phyloP scores from a whole-genome alignment of 2,113 vertebrate species.

The Microcebus murinus region DNA sequence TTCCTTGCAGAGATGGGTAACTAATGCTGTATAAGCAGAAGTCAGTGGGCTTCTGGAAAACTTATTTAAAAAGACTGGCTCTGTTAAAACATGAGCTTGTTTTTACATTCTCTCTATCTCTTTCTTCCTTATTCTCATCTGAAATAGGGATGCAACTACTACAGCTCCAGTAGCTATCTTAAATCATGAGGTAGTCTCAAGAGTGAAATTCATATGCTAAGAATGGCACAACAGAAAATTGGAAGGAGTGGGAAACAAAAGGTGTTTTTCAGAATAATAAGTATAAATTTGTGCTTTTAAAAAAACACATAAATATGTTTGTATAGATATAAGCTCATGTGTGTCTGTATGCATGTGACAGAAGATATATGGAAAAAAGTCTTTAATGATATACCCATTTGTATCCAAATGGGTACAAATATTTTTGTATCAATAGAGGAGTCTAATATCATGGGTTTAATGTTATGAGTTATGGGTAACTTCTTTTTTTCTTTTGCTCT shows the following conservation, averaged over 20 bases:
- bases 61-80: not conserved
- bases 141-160: not conserved
- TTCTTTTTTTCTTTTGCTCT: not conserved
- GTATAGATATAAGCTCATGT: not conserved
- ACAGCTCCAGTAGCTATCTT: not conserved
- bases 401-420: not conserved
- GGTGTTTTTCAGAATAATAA: not conserved
- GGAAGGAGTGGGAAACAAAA: not conserved
- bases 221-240: not conserved
- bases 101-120: not conserved
- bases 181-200: not conserved
- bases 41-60: not conserved
- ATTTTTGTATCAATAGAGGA: not conserved
- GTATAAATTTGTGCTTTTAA: not conserved
- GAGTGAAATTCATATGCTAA: not conserved
- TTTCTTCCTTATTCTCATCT: not conserved
- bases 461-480: accelerated
- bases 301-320: not conserved
- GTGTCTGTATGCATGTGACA: not conserved
- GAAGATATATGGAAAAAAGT: not conserved
- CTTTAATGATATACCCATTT: not conserved
- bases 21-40: not conserved
- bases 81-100: not conserved
- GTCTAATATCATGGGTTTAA: not conserved
- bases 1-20: not conserved